Percentiles rank a stretch among this genome's conserved stretches.
phyloP scores from a whole-genome alignment of 2,113 vertebrate genomes.

The Dasyurus viverrinus region DNA sequence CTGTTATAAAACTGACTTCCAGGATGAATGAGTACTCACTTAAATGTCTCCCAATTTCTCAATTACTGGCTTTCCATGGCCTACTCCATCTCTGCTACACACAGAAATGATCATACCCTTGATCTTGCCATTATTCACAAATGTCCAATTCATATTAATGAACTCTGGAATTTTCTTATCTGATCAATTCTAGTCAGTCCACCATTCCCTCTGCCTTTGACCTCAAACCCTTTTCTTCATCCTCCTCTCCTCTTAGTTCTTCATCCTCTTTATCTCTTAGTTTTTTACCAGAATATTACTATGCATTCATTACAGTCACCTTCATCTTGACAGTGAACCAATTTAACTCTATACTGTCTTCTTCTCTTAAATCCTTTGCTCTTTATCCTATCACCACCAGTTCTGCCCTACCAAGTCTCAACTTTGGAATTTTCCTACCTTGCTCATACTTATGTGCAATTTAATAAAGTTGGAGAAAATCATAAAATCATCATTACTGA shows the following conservation, averaged over 20 bases:
- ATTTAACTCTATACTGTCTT: background rate
- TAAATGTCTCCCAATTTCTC: background rate
- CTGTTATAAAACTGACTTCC: background rate
- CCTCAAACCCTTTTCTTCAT: background rate
- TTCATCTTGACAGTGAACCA: background rate
- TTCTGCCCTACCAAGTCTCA: background rate
- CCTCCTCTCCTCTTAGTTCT: background rate
- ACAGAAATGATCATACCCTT: background rate
- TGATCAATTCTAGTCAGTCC: background rate
- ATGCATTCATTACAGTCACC: background rate
- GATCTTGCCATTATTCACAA: background rate
- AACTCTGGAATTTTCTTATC: background rate
- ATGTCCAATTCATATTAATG: background rate
- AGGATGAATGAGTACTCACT: background rate
- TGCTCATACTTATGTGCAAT: background rate
- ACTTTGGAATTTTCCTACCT: background rate
- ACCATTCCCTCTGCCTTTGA: background rate
- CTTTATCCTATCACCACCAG: background rate
- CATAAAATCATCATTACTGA: background rate
- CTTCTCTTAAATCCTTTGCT: background rate
- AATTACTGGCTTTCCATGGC: background rate
- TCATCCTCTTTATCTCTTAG: background rate
- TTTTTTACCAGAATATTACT: background rate
- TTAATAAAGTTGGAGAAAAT: background rate
- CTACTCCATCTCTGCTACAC: background rate